phyloP scores from a whole-genome alignment of 2,888 invertebrate genomes.

The Plutella xylostella region DNA sequence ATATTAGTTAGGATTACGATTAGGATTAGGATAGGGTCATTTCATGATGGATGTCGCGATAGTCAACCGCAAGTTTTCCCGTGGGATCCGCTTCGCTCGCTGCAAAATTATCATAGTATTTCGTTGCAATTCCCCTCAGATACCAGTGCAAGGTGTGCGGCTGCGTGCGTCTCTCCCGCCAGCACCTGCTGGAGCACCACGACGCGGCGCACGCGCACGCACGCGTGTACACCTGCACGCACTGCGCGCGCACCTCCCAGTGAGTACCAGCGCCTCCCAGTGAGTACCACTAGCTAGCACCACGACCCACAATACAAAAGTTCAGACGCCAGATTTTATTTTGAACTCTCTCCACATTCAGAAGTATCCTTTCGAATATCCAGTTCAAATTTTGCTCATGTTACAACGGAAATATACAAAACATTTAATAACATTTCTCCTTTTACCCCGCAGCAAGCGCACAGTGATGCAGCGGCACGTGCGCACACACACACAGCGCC shows the following conservation, averaged over 20 bases:
- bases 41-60: too few species aligned
- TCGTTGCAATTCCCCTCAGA: slow-evolving; percentile 27
- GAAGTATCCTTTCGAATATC: too few species aligned
- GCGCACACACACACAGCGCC: slow-evolving; percentile 29
- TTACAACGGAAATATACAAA: too few species aligned
- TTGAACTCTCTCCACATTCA: too few species aligned
- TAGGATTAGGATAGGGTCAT: too few species aligned
- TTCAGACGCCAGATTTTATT: background rate
- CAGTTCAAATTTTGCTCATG: too few species aligned
- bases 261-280: slow-evolving; percentile 24
- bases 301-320: too few species aligned
- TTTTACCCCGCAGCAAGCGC: slow-evolving; percentile 36
- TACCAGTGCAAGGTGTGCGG: slow-evolving; percentile 55
- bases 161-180: slow-evolving; percentile 40
- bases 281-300: background rate
- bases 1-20: too few species aligned
- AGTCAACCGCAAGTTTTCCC: too few species aligned
- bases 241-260: slow-evolving; percentile 44
- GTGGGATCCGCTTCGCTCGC: too few species aligned
- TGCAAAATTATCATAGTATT: too few species aligned
- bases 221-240: slow-evolving; percentile 38
- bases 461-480: slow-evolving; percentile 60
- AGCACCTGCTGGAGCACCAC: slow-evolving; percentile 54
- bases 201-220: slow-evolving; percentile 36
- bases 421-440: background rate